A percentile compares a stretch with the other conserved stretches of the same genome.
Evolutionary conservation across 2,797 vertebrate species (phyloP).

Genomic region (Nasua narica): DNA sequence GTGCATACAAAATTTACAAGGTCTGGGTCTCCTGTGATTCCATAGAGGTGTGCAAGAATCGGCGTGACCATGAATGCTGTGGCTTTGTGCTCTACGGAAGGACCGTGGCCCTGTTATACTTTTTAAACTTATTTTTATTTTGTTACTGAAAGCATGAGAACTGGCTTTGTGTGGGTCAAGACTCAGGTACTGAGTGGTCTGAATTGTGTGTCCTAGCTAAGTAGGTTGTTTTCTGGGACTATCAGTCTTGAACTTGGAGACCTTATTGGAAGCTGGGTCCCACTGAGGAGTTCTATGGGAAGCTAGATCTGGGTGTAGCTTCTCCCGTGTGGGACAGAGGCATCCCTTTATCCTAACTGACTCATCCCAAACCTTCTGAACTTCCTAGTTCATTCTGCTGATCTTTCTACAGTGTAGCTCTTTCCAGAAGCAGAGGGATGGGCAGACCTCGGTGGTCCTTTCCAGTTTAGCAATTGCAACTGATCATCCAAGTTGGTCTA

Average conservation of each 20-base stretch:
- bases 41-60: background rate
- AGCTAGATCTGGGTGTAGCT: background rate
- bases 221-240: background rate
- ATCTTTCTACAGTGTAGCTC: background rate
- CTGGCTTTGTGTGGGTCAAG: background rate
- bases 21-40: background rate
- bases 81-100: background rate
- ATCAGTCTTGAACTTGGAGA: background rate
- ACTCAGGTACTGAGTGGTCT: background rate
- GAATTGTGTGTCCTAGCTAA: background rate
- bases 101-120: background rate
- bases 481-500: background rate
- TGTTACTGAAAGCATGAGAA: background rate
- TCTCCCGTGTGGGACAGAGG: background rate
- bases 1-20: background rate
- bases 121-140: background rate
- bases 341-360: background rate
- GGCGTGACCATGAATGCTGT: accelerated
- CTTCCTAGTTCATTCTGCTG: background rate
- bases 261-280: background rate
- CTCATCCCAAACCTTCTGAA: background rate
- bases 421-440: background rate
- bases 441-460: background rate
- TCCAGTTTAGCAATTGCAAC: background rate
- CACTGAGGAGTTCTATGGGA: background rate